These are phyloP conservation scores for Callinectes sapidus DNA, from an alignment of 2,888 invertebrate genomes.

Conservation along the genomic window DNA sequence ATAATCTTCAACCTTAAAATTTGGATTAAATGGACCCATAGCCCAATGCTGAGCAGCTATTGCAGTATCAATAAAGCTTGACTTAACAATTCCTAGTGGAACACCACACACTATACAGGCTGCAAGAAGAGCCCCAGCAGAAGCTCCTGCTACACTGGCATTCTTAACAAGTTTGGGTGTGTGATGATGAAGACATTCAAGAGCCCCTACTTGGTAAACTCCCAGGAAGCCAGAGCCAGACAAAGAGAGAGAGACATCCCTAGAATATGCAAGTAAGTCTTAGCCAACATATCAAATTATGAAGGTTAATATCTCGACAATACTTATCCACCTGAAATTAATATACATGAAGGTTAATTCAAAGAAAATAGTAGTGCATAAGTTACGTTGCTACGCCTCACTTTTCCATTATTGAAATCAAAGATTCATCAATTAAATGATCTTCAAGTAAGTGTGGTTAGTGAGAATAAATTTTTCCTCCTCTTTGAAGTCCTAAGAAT, in stretches of 20 bases:
- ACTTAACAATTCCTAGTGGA: constrained; percentile 49
- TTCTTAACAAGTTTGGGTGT: constrained; percentile 50
- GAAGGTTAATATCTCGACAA: neutral
- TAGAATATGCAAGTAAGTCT: constrained; percentile 44
- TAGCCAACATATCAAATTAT: neutral
- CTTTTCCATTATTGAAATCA: neutral
- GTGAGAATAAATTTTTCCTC: no score
- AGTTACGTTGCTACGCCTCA: neutral
- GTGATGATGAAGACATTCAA: constrained; percentile 54
- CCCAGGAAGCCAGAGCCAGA: constrained; percentile 71
- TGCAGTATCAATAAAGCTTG: constrained; percentile 60
- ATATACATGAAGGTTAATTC: no score
- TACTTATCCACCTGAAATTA: no score
- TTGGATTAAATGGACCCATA: constrained; percentile 68
- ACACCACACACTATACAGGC: constrained; percentile 60
- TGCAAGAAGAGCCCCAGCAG: constrained; percentile 68
- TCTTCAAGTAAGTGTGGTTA: no score
- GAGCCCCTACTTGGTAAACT: constrained; percentile 66
- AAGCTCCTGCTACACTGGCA: constrained; percentile 62
- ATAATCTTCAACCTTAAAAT: constrained; percentile 62
- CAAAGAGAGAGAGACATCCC: constrained; percentile 63
- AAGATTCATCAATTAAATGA: neutral
- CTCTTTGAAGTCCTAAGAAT: no score
- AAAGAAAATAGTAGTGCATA: no score
- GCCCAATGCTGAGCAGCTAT: constrained; percentile 45